Base-by-base conservation (phyloP, 2,113 vertebrate genomes). In the Arvicanthis niloticus region DNA sequence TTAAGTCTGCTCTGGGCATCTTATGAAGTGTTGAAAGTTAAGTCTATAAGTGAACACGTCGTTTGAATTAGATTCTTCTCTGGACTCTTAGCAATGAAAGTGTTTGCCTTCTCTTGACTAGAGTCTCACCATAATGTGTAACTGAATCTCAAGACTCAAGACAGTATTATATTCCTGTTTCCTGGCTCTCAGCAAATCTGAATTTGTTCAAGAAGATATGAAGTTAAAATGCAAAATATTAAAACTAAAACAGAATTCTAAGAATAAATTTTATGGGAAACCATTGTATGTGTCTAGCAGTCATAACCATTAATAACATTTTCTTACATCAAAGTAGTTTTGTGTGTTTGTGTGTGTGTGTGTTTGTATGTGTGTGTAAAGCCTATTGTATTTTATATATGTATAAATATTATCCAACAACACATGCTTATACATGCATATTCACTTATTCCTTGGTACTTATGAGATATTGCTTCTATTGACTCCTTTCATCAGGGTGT, bases 231-330 rank as follows among this genome's bases (percentile, higher is more conserved):
- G 24, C 4, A 58, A 19, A 37, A 86, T 70, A 86, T 8, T 91
- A 70, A 95, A 91, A 77, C 17, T 82, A 34, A 95, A 88, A 86
- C 3, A 76, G 22, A 75, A 89, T 81, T 86, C 9, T 76, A 85
- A 95, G 88, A 78, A 58, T 78, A 42, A 73, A 77, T 75, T 95
- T 94, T 96, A 65, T 34, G 40, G 21, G 88, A 73, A 72, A 91
- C 12, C 24, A 34, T 89, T 92, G 16, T 87, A 89, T 73, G 48
- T 96, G 13, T 8, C 72, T 92, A 78, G 19, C 12, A 91, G 19
- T 89, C 2, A 56, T 76, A 80, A 91, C 21, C 13, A 65, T 42
- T 68, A 91, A 58, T 45, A 51, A 77, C 53, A 24, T 31, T 75
- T 78, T 62, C n/a, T 94, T 92, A 92, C 42, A 88, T 62, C 10